Percentiles rank a stretch among this genome's conserved stretches.
Conservation (phyloP, 2,797 vertebrate genomes). For the Chlorospingus flavigularis region DNA sequence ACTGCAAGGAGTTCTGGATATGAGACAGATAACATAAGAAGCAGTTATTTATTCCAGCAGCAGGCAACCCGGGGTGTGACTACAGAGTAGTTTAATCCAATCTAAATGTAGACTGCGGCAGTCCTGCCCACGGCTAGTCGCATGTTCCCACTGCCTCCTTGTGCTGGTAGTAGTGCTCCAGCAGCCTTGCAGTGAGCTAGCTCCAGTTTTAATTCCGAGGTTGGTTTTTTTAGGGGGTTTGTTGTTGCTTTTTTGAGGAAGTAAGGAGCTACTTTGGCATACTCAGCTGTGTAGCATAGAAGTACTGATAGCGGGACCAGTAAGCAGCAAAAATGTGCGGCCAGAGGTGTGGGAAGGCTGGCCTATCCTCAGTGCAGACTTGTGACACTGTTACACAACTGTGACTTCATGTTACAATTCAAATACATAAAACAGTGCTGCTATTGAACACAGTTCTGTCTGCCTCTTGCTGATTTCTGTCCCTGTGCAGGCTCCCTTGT, state of each 20-base stretch:
- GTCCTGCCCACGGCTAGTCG: constrained; percentile 23
- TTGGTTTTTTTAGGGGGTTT: neutral
- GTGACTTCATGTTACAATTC: neutral
- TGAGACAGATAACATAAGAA: constrained; percentile 42
- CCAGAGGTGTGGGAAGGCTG: neutral
- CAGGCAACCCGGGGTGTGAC: constrained; percentile 36
- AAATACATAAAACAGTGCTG: neutral
- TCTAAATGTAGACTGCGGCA: constrained; percentile 50
- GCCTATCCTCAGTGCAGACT: neutral
- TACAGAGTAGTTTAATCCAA: constrained; percentile 53
- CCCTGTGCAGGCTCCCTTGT: neutral
- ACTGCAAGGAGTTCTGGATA: constrained; percentile 16
- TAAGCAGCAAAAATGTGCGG: neutral
- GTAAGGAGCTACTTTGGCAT: neutral
- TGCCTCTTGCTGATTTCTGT: neutral
- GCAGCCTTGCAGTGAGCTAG: neutral
- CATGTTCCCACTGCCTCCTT: constrained; percentile 46
- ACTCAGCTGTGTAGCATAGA: neutral
- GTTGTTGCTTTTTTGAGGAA: neutral
- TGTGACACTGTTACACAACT: neutral
- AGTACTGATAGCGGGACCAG: neutral
- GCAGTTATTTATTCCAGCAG: constrained; percentile 55
- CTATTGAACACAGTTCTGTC: neutral
- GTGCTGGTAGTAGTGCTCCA: constrained; percentile 39
- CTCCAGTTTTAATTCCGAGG: neutral